These are phyloP conservation scores for Batillaria attramentaria DNA, from an alignment of 1,140 invertebrate species.

Conservation along the genomic window DNA sequence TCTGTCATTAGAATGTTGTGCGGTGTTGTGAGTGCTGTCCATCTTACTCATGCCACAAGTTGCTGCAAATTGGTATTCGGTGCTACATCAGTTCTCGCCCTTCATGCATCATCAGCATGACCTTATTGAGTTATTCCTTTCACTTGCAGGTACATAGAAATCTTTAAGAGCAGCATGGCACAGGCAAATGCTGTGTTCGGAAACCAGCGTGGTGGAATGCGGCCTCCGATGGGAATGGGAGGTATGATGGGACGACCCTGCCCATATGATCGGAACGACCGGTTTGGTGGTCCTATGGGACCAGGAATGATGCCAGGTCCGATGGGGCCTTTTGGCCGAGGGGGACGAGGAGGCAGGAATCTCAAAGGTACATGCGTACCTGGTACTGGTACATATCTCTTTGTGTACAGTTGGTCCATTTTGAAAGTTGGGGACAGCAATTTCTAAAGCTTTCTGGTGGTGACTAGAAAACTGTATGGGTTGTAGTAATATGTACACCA, in stretches of 20 bases:
- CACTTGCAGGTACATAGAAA: constrained; percentile 88
- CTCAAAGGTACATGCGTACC: constrained; percentile 80
- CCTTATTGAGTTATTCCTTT: neutral
- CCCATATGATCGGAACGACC: constrained; percentile 82
- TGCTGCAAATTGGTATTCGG: too few relatives aligned
- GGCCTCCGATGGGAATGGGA: constrained; percentile 71
- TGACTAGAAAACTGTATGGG: too few relatives aligned
- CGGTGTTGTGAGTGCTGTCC: too few relatives aligned
- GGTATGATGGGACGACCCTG: constrained; percentile 75
- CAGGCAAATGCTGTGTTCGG: constrained; percentile 83
- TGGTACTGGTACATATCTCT: too few relatives aligned
- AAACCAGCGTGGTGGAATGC: constrained; percentile 46
- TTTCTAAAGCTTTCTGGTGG: too few relatives aligned
- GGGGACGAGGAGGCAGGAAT: constrained; percentile 73
- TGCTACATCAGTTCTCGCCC: too few relatives aligned
- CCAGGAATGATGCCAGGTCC: neutral
- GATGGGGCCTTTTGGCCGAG: constrained; percentile 59
- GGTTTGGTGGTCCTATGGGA: constrained; percentile 48
- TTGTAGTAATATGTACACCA: too few relatives aligned
- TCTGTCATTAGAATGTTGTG: too few relatives aligned
- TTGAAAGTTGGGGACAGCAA: too few relatives aligned
- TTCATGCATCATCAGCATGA: too few relatives aligned
- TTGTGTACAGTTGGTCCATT: too few relatives aligned
- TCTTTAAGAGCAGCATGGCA: constrained; percentile 89
- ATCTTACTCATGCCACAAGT: too few relatives aligned